Evolutionary conservation across 2,113 vertebrate genomes (phyloP), one percentile per base, ranked within the genome.

Genomic region (Irena cyanogastra): DNA sequence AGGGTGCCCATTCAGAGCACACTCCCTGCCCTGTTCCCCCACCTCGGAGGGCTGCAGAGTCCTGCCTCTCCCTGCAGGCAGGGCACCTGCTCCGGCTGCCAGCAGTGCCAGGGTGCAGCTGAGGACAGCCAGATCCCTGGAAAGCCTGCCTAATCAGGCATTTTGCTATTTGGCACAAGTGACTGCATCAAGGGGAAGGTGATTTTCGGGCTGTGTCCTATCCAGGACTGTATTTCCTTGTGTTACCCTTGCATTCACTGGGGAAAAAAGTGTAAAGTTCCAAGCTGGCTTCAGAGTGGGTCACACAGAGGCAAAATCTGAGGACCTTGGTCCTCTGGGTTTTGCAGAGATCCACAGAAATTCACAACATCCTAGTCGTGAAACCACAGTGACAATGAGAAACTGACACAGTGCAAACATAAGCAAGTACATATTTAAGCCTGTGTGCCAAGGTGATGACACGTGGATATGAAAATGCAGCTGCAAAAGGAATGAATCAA

Each of bases 141-240:
- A 83, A 90, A 90, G 64, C 50, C 64, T 90, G 92, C 60, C 68
- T 94, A 78, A 95, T 92, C 86, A 87, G 86, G 86, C 90, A 50
- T 63, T 86, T 45, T 80, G 54, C 50, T 78, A 10, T 53, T 66
- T 93, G 94, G 86, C 91, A 93, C 64, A 59, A 94, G 52, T 4
- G 39, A 61, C 64, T 70, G 79, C 52, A 14, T 30, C 83, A 47
- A 26, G 68, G 64, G 54, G 60, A 90, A 78, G 60, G 78, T 56
- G 59, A 78, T 89, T 95, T 92, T 90, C 12, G 4, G 4, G 33
- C 79, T 89, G 83, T 60, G 90, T 83, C 47, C 41, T 27, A 39
- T 31, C 71, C 79, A 90, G 70, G 53, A 49, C 11, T n/a, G 50
- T 21, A 16, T 60, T 57, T 37, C 37, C 16, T 42, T 35, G 26